A percentile compares a stretch with the other conserved stretches of the same genome.
These are phyloP conservation scores for Xiphydria camelus DNA, from an alignment of 2,888 invertebrate species.

Conservation along the genomic window DNA sequence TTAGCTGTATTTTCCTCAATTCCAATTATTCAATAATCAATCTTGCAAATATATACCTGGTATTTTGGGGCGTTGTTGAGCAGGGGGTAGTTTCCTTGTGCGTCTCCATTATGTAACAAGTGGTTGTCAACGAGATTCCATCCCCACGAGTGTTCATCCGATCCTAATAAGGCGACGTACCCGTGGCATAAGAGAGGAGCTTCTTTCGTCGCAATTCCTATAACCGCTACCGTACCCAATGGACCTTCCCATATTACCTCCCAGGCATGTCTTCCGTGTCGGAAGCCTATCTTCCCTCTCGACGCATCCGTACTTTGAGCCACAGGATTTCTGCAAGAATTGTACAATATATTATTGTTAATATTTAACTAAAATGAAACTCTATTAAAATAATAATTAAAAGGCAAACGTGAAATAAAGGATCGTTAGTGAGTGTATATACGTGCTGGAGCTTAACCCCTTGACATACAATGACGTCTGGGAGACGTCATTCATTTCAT, in stretches of 20 bases:
- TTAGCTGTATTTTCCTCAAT: no score
- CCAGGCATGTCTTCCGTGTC: slow-evolving; percentile 94
- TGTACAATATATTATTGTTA: background rate
- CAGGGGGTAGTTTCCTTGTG: slow-evolving; percentile 90
- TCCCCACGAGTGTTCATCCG: slow-evolving; percentile 98
- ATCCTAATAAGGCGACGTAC: slow-evolving; percentile 92
- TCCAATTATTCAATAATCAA: no score
- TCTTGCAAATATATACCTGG: no score
- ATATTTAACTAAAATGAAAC: no score
- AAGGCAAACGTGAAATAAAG: background rate
- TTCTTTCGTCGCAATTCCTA: slow-evolving; percentile 93
- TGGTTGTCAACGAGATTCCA: slow-evolving; percentile 99
- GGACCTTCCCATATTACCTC: slow-evolving; percentile 99
- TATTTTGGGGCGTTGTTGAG: slow-evolving; percentile 97
- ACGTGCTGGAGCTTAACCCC: no score
- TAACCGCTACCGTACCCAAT: slow-evolving; percentile 95
- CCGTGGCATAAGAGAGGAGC: slow-evolving; percentile 92
- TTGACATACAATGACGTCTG: no score
- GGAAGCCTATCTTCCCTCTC: slow-evolving; percentile 87
- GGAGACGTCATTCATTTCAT: no score
- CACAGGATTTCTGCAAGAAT: slow-evolving; percentile 80
- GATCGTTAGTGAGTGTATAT: no score
- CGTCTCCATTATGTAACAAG: slow-evolving; percentile 93
- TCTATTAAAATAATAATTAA: background rate
- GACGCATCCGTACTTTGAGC: slow-evolving; percentile 98